Percentiles rank a stretch among this genome's conserved stretches.
phyloP scores from a whole-genome alignment of 2,888 invertebrate genomes.

The Incurvaria masculella region DNA sequence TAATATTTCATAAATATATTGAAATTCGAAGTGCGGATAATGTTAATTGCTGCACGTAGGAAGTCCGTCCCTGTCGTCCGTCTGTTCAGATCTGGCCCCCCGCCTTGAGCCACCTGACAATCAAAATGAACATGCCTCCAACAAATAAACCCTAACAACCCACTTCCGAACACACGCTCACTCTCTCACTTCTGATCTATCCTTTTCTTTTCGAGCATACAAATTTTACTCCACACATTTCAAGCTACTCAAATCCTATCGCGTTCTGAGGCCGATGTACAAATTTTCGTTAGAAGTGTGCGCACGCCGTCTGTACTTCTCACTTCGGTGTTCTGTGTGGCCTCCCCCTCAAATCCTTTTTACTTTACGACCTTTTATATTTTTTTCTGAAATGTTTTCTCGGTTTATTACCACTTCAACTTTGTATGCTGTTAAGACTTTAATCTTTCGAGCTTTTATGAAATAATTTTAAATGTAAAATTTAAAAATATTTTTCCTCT shows the following conservation, averaged over 20 bases:
- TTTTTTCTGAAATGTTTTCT: background rate
- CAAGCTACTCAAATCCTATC: background rate
- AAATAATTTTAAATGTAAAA: too few relatives aligned
- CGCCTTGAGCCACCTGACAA: background rate
- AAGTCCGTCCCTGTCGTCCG: background rate
- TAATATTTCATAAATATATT: background rate
- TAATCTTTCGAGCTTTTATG: background rate
- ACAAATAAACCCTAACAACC: background rate
- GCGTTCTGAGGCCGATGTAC: background rate
- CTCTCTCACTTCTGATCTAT: background rate
- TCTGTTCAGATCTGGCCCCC: constrained; percentile 4
- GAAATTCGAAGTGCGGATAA: background rate
- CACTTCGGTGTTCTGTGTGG: constrained; percentile 54
- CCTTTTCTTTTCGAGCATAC: background rate
- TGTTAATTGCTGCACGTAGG: background rate
- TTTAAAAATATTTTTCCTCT: too few relatives aligned
- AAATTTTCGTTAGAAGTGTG: constrained; percentile 38
- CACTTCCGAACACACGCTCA: background rate
- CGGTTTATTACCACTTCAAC: background rate
- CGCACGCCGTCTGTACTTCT: constrained; percentile 51
- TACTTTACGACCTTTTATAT: constrained; percentile 17
- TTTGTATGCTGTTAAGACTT: background rate
- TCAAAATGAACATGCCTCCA: background rate
- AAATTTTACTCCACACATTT: background rate
- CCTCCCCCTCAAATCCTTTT: constrained; percentile 37